phyloP scores from a whole-genome alignment of 2,113 vertebrate species.

The Pseudorhombus dupliciocellatus region DNA sequence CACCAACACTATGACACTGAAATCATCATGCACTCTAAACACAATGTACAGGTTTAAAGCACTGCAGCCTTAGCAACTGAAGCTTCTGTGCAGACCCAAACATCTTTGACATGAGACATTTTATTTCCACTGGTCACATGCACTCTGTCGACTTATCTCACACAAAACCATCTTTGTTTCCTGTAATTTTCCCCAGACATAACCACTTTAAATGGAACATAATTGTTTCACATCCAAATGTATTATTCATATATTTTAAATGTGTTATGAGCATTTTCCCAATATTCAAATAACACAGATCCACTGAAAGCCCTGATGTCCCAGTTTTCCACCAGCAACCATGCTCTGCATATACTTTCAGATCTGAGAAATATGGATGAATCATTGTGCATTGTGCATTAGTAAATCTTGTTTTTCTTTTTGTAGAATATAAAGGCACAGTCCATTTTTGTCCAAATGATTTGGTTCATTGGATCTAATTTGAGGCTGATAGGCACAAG shows the following conservation, averaged over 20 bases:
- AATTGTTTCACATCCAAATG: neutral
- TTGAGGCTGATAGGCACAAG: constrained; percentile 26
- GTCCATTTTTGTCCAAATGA: constrained; percentile 6
- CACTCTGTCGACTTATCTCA: neutral
- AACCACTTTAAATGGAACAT: neutral
- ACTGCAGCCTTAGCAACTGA: no score
- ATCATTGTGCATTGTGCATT: neutral
- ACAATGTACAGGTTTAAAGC: no score
- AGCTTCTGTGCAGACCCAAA: no score
- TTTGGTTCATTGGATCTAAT: constrained; percentile 52
- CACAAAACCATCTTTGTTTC: neutral
- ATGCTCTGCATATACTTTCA: neutral
- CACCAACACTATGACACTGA: no score
- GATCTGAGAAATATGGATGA: neutral
- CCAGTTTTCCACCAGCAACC: no score
- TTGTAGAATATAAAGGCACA: no score
- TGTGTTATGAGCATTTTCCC: neutral
- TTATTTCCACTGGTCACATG: neutral
- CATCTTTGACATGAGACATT: no score
- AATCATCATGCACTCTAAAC: no score
- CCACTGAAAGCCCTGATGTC: neutral
- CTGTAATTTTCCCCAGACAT: neutral
- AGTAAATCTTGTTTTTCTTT: neutral
- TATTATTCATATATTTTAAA: neutral
- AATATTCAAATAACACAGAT: neutral